Percentiles rank a stretch among this genome's conserved stretches.
phyloP scores from a whole-genome alignment of 2,888 invertebrate genomes.

The Silvanus unidentatus region DNA sequence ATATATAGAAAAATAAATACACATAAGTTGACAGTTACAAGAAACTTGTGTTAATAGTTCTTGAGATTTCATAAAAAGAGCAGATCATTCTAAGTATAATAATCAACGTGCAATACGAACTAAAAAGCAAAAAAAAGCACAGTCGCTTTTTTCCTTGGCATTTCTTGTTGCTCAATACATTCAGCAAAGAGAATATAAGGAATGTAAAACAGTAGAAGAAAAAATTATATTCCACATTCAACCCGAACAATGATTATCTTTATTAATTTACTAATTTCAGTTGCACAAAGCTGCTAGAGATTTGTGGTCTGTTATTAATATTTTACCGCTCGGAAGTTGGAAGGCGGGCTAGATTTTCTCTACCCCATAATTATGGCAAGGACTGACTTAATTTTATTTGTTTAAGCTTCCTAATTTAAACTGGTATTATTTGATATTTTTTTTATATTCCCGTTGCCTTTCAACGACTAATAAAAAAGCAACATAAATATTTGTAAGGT shows the following conservation, averaged over 20 bases:
- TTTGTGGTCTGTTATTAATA: conserved; percentile 5
- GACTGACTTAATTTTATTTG: conserved; percentile 5
- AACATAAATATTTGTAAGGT: neutral
- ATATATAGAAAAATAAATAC: too few relatives aligned
- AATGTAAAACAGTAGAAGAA: neutral
- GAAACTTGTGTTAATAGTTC: too few relatives aligned
- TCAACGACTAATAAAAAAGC: too few relatives aligned
- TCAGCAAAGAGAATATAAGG: neutral
- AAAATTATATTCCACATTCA: neutral
- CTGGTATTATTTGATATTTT: neutral
- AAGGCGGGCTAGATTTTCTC: conserved; percentile 4
- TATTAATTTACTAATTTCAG: conserved; percentile 5
- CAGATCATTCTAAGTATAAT: too few relatives aligned
- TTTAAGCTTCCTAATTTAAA: conserved; percentile 6
- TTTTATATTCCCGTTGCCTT: too few relatives aligned
- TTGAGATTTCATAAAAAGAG: too few relatives aligned
- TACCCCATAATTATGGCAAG: conserved; percentile 2
- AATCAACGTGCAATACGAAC: too few relatives aligned
- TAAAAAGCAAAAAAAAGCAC: too few relatives aligned
- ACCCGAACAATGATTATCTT: conserved; percentile 1
- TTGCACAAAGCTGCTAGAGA: conserved; percentile 2
- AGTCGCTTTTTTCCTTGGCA: too few relatives aligned
- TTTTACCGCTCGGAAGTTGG: conserved; percentile 5
- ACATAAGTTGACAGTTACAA: too few relatives aligned
- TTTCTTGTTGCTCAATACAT: too few relatives aligned